These are phyloP conservation scores for Chiloscyllium punctatum DNA, from an alignment of 2,797 vertebrate species.

Conservation along the genomic window DNA sequence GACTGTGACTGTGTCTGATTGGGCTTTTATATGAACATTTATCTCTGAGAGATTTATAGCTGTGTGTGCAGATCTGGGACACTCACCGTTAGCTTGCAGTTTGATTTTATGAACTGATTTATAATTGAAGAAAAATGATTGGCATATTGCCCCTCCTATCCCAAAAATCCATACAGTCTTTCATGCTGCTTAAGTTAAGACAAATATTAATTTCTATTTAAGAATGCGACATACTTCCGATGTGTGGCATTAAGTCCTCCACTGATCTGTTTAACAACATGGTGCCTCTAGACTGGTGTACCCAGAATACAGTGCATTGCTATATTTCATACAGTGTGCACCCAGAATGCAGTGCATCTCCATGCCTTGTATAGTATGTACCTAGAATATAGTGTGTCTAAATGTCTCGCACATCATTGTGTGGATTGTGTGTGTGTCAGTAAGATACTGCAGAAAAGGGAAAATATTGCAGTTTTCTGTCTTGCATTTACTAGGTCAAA, in stretches of 20 bases:
- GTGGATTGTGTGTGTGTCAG: too few relatives aligned
- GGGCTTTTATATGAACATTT: neutral
- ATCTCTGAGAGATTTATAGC: neutral
- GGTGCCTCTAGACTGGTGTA: neutral
- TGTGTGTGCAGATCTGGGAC: neutral
- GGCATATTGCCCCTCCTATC: neutral
- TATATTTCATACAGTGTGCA: neutral
- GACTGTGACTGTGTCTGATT: conserved; percentile 9
- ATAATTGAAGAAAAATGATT: neutral
- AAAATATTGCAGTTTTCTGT: too few relatives aligned
- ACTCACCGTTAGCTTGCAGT: too few relatives aligned
- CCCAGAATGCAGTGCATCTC: neutral
- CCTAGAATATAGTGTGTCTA: neutral
- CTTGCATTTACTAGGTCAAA: too few relatives aligned
- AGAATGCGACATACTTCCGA: neutral
- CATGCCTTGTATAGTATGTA: neutral
- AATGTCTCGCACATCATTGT: too few relatives aligned
- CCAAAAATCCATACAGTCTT: neutral
- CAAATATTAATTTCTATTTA: neutral
- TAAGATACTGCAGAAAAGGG: too few relatives aligned
- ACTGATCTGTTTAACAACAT: neutral
- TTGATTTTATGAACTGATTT: neutral
- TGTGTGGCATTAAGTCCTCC: neutral
- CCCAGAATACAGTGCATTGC: neutral
- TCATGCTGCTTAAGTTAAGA: neutral